Evolutionary conservation across 1,140 invertebrate species (phyloP), one percentile per base, ranked within the genome.

Genomic region (Scylla paramamosain): DNA sequence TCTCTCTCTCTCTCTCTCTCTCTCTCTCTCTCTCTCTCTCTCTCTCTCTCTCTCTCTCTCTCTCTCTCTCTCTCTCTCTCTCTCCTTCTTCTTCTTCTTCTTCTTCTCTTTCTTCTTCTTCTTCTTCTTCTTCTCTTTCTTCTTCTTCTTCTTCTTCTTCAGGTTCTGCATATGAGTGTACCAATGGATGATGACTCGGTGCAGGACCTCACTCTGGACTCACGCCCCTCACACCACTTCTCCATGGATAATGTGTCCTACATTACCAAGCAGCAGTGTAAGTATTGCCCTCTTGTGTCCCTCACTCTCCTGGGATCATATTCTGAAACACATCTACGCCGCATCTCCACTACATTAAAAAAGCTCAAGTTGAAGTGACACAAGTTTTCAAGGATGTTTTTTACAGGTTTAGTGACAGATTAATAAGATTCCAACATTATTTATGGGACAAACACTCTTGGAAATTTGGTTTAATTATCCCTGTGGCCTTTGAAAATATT

Each of bases 131-230:
- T 45, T 67, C n/a, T 59, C 20, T 29, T n/a, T n/a, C n/a, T 39
- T 39, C 1, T 6, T 39, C 39, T 39, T 7, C 0, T 45, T 67
- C n/a, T 59, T 29, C 20, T 91, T 86, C 20, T 82, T 29, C 89
- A 96, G 96, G 96, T 96, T 45, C 91, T 96, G 45, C 95, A 95
- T 92, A 96, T 96, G 96, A 96, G 96, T 94, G 96, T 96, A 45
- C 96, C 96, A 28, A 59, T 96, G 87, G 96, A 96, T 93, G 96
- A 96, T 88, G 96, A 96, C 29, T 96, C 96, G 8, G 94, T 95
- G 14, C 93, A 95, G 45, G 96, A 96, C 29, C 31, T 94, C n/a
- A 88, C 94, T n/a, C 45, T 95, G 0, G 94, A 94, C 32, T 83
- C 82, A 0, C 83, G 89, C 29, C 92, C 94, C 28, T 90, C 94